Conservation (phyloP, 2,888 invertebrate genomes). For the Eupithecia tripunctaria region DNA sequence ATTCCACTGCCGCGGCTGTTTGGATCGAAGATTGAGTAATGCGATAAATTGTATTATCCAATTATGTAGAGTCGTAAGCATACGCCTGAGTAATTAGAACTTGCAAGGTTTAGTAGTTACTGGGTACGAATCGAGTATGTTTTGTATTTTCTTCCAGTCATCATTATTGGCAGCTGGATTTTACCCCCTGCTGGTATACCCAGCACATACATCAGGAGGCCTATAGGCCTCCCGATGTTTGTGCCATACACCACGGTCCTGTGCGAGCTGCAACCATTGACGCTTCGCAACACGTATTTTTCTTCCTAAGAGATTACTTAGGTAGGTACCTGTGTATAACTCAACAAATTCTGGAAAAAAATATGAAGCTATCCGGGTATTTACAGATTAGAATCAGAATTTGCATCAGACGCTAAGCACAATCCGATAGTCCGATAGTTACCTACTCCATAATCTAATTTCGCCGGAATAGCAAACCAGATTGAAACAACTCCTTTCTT, state of each 20-base stretch:
- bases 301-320: not conserved
- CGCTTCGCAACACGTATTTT: not conserved
- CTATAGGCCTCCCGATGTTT: not conserved
- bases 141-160: not conserved
- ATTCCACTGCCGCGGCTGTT: not conserved
- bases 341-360: not conserved
- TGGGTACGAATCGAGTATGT: not conserved
- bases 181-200: not conserved
- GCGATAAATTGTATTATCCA: not conserved
- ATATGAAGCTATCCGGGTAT: not conserved
- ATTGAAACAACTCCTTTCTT: conserved; percentile 40
- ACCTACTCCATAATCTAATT: conserved; percentile 33
- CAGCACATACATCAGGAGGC: no score
- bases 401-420: conserved; percentile 25
- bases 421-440: conserved; percentile 18
- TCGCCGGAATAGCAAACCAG: conserved; percentile 28
- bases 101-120: not conserved
- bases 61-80: conserved; percentile 4
- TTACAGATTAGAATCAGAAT: conserved; percentile 30
- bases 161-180: not conserved
- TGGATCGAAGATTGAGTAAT: not conserved
- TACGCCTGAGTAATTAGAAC: not conserved
- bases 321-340: not conserved
- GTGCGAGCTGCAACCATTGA: not conserved
- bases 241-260: not conserved